A percentile compares a stretch with the other conserved stretches of the same genome.
Evolutionary conservation across 2,797 vertebrate genomes (phyloP).

Genomic region (Sebastolobus alascanus): DNA sequence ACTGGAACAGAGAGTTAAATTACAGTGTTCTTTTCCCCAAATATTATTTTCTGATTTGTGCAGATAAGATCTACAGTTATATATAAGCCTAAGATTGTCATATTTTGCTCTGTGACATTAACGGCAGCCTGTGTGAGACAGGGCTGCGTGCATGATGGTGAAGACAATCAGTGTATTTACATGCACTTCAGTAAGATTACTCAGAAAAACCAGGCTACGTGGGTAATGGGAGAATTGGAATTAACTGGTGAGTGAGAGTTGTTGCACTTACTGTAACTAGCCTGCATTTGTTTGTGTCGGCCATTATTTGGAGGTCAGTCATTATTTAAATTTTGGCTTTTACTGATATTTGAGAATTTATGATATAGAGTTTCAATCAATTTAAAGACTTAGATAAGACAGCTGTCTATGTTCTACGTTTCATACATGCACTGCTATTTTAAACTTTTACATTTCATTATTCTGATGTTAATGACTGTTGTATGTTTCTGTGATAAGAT

Average conservation of each 20-base stretch:
- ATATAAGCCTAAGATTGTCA: neutral
- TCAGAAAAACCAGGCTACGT: neutral
- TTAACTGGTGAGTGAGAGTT: too few species aligned
- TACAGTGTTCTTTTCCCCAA: neutral
- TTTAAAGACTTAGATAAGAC: neutral
- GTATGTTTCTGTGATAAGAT: too few species aligned
- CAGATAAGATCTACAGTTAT: neutral
- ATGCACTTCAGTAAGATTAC: neutral
- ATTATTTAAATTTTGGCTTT: fast-evolving
- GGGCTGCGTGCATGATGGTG: neutral
- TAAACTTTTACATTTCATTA: too few species aligned
- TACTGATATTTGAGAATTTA: neutral
- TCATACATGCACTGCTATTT: too few species aligned
- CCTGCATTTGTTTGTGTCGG: neutral
- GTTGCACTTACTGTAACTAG: neutral
- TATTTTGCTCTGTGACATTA: neutral
- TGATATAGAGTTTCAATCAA: neutral
- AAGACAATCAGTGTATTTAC: neutral
- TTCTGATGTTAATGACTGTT: too few species aligned
- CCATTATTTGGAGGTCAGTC: neutral
- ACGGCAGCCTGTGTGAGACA: neutral
- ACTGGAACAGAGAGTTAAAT: neutral
- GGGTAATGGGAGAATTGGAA: neutral
- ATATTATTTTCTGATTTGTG: neutral
- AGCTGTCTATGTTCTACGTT: too few species aligned